A percentile compares a stretch with the other conserved stretches of the same genome.
Evolutionary conservation across 2,113 vertebrate species (phyloP).

Genomic region (Malurus melanocephalus): DNA sequence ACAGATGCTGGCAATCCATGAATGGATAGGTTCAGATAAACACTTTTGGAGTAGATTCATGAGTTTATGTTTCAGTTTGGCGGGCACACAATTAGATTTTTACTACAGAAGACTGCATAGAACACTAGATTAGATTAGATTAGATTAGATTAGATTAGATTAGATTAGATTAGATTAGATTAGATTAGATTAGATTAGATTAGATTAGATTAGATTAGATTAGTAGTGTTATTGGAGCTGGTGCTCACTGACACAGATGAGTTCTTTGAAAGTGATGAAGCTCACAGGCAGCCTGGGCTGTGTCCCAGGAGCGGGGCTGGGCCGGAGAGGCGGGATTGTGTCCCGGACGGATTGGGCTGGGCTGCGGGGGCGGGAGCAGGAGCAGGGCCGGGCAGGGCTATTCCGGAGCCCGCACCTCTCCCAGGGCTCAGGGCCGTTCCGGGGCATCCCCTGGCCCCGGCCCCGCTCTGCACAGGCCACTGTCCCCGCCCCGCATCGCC

Average conservation of each 20-base stretch:
- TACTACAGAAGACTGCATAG: not conserved
- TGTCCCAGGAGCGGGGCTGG: accelerated
- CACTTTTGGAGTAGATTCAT: not conserved
- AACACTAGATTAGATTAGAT: not conserved
- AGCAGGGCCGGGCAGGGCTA: too few relatives aligned
- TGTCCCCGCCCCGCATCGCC: not conserved
- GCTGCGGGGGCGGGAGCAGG: too few relatives aligned
- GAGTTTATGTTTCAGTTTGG: not conserved
- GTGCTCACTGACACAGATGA: not conserved
- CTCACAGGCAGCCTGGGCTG: too few relatives aligned
- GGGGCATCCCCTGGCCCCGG: accelerated
- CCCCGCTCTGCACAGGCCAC: too few relatives aligned
- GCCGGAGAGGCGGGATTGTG: not conserved
- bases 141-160: not conserved
- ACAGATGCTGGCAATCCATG: not conserved
- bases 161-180: not conserved
- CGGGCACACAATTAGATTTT: not conserved
- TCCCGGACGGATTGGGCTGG: not conserved
- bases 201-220: not conserved
- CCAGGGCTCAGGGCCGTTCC: not conserved
- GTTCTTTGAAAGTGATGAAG: not conserved
- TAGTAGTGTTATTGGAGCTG: not conserved
- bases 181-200: not conserved
- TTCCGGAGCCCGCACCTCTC: accelerated
- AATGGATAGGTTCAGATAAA: not conserved